Percentiles rank a stretch among this genome's conserved stretches.
Evolutionary conservation across 2,888 invertebrate species (phyloP).

Genomic region (Amblyjoppa proteus): DNA sequence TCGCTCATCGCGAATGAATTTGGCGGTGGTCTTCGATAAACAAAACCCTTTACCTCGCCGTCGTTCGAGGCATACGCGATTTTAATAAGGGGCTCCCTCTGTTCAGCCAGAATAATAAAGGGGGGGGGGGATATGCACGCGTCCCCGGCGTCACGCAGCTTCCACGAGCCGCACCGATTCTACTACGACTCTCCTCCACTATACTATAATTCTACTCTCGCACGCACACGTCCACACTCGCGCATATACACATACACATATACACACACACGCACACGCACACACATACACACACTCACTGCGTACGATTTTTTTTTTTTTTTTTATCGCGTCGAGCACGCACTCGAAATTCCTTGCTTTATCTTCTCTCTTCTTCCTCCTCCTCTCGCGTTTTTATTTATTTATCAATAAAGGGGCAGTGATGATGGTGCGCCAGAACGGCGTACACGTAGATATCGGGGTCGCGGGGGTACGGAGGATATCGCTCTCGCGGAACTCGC

Average conservation of each 20-base stretch:
- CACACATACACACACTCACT: conserved; percentile 12
- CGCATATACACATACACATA: not conserved
- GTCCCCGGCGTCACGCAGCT: conserved; percentile 68
- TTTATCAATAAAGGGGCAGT: conserved; percentile 9
- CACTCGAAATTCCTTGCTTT: not conserved
- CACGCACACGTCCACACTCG: conserved; percentile 13
- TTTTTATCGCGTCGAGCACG: not conserved
- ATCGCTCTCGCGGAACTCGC: conserved; percentile 60
- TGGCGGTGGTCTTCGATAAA: conserved; percentile 82
- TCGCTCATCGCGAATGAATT: conserved; percentile 90
- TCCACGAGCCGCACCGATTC: conserved; percentile 50
- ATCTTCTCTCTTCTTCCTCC: conserved; percentile 1
- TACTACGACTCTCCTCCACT: not conserved
- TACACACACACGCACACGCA: conserved; percentile 15
- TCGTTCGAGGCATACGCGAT: conserved; percentile 83
- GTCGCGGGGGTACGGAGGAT: conserved; percentile 37
- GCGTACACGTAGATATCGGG: conserved; percentile 41
- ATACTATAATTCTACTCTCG: conserved; percentile 12
- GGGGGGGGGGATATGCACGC: conserved; percentile 60
- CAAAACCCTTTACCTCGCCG: conserved; percentile 83
- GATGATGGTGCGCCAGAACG: conserved; percentile 42
- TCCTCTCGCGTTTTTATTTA: not conserved
- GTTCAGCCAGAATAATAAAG: conserved; percentile 82
- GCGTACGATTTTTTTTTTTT: not conserved
- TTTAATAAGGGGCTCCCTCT: conserved; percentile 83